Base-by-base conservation (phyloP, 2,888 invertebrate species). In the Adela reaumurella region DNA sequence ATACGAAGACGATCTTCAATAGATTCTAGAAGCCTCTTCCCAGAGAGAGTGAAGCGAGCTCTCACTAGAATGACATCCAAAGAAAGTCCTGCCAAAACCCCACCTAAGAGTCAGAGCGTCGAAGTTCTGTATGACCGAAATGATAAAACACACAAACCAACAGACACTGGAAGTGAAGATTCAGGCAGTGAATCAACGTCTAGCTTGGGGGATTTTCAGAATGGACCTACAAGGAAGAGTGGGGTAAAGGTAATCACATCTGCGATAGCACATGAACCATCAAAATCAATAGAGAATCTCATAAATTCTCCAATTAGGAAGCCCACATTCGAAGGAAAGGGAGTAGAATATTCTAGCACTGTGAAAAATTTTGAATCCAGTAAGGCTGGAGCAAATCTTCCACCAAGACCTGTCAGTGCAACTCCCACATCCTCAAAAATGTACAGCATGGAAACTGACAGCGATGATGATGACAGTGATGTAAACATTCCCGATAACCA, bases 251-350 rank as follows among this genome's bases (percentile, higher is more conserved):
- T 54, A 58, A 65, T 45, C 59, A 64, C 55, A 58, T 49, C 61
- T 19, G 54, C 54, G 47, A 53, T 53, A 8, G 20, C 57, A 16
- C 60, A 63, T n/a, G 59, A 62, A 35, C 53, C 60, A 18, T 57
- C 67, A 4, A 70, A 67, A 53, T 65, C 67, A 14, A 62, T 68
- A 48, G 70, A 74, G 28, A 64, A 58, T 51, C 55, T 73, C 47
- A 66, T 74, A 11, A 73, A 68, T 51, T 74, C 78, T 29, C 74
- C 76, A 19, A 67, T 66, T 4, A 59, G 68, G 42, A 61, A 68
- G 54, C 72, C 72, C n/a, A 53, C 64, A 16, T 42, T 17, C 6
- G 42, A n/a, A 6, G 43, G 14, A 35, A 14, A 14, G 35, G 11
- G 35, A 8, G 3, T 3, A 14, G 14, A 35, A 8, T 14, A 35